Conservation (phyloP, 2,113 vertebrate genomes). For the Columba livia region DNA sequence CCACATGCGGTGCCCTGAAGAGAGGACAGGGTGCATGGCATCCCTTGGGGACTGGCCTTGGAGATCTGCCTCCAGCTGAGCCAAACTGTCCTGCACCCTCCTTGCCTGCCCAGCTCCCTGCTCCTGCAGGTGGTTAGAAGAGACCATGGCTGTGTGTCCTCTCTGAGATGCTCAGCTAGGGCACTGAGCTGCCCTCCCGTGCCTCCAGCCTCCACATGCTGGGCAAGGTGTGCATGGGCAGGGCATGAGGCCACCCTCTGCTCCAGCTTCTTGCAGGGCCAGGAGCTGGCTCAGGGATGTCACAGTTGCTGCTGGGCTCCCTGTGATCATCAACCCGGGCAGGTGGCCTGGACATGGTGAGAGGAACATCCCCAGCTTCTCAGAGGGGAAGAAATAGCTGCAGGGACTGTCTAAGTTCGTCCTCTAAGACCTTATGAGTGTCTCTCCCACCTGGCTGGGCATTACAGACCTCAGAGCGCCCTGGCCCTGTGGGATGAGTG, state of each 20-base stretch:
- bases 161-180: background rate
- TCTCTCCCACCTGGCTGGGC: background rate
- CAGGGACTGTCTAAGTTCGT: background rate
- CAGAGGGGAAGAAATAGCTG: background rate
- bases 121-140: background rate
- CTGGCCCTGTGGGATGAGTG: background rate
- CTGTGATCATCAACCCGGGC: background rate
- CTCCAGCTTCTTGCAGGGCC: background rate
- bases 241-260: background rate
- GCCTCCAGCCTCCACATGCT: background rate
- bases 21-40: background rate
- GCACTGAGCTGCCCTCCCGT: background rate
- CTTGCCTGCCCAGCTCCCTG: background rate
- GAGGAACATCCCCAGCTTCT: background rate
- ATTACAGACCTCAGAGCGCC: background rate
- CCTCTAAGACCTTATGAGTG: background rate
- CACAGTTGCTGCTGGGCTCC: background rate
- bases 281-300: background rate
- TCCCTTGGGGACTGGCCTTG: background rate
- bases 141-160: fast-evolving
- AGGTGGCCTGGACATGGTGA: background rate
- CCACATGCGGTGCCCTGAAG: background rate
- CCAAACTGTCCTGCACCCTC: background rate
- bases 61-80: background rate
- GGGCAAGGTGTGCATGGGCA: background rate